phyloP scores from a whole-genome alignment of 1,140 invertebrate species.

The Physella acuta region DNA sequence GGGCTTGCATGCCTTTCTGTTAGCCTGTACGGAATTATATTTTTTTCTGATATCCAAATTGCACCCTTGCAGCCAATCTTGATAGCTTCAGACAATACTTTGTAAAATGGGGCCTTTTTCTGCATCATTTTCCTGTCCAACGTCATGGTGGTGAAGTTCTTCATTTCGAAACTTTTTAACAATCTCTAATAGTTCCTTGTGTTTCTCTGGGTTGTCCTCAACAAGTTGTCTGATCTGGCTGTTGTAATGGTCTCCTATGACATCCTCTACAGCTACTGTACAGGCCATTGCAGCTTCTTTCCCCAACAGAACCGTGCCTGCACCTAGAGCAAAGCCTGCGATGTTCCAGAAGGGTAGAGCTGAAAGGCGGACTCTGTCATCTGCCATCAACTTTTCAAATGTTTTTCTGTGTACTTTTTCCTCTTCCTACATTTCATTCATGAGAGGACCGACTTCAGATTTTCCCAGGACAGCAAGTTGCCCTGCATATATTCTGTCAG shows the following conservation, averaged over 20 bases:
- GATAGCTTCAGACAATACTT: slow-evolving; percentile 80
- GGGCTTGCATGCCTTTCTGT: slow-evolving; percentile 72
- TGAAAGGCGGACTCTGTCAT: slow-evolving; percentile 88
- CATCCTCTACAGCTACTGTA: slow-evolving; percentile 96
- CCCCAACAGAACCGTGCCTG: slow-evolving; percentile 77
- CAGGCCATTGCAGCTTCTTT: slow-evolving; percentile 98
- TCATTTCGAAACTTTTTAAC: slow-evolving; percentile 95
- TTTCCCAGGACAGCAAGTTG: slow-evolving; percentile 61
- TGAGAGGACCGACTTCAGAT: slow-evolving; percentile 52
- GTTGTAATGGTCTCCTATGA: slow-evolving; percentile 98
- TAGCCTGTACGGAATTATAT: slow-evolving; percentile 63
- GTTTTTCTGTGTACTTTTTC: slow-evolving; percentile 87
- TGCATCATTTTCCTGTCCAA: slow-evolving; percentile 88
- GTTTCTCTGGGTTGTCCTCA: slow-evolving; percentile 69
- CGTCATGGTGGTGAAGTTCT: slow-evolving; percentile 97
- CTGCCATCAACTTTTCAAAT: slow-evolving; percentile 88
- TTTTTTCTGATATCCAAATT: slow-evolving; percentile 88
- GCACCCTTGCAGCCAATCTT: slow-evolving; percentile 90
- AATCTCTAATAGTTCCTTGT: slow-evolving; percentile 77
- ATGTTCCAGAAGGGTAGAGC: slow-evolving; percentile 93
- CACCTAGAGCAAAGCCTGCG: slow-evolving; percentile 81
- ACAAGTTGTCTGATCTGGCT: slow-evolving; percentile 87
- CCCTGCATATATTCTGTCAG: slow-evolving; percentile 97
- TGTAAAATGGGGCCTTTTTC: slow-evolving; percentile 85
- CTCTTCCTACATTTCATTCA: slow-evolving; percentile 94